Percentiles rank a stretch among this genome's conserved stretches.
phyloP scores from a whole-genome alignment of 2,888 invertebrate genomes.

The Hedya salicella region DNA sequence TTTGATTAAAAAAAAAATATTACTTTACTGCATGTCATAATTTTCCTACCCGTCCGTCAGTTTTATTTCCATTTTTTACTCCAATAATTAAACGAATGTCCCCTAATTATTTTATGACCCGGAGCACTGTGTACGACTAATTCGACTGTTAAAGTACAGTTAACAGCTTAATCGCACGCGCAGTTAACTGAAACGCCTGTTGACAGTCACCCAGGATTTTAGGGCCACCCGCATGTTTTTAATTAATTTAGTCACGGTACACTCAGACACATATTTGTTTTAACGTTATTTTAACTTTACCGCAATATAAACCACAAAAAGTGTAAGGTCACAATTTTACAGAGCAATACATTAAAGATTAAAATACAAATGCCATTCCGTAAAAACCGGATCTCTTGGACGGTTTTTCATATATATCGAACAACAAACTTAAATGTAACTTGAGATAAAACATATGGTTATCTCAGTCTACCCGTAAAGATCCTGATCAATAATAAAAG shows the following conservation, averaged over 20 bases:
- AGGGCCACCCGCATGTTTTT: slow-evolving; percentile 61
- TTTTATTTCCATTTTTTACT: neutral
- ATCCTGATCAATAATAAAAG: no score
- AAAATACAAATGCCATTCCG: no score
- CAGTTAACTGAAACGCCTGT: slow-evolving; percentile 32
- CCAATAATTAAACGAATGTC: neutral
- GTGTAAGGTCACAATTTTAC: neutral
- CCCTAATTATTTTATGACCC: slow-evolving; percentile 20
- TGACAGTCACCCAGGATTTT: slow-evolving; percentile 38
- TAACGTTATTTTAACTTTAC: no score
- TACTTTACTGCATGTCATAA: no score
- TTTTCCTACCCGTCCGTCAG: no score
- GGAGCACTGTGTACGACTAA: slow-evolving; percentile 36
- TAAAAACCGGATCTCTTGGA: no score
- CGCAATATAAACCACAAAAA: no score
- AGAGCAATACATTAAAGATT: neutral
- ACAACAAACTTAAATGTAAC: no score
- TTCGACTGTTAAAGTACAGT: slow-evolving; percentile 35
- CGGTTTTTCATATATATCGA: no score
- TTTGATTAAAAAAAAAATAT: no score
- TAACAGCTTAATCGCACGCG: slow-evolving; percentile 35
- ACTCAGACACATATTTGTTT: slow-evolving; percentile 1
- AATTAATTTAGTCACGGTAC: slow-evolving; percentile 58
- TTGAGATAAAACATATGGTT: no score
- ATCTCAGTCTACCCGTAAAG: no score